These are phyloP conservation scores for Cassiopea xamachana DNA, from an alignment of 30 jellyfish, hydroid and myxozoan species.

Conservation along the genomic window DNA sequence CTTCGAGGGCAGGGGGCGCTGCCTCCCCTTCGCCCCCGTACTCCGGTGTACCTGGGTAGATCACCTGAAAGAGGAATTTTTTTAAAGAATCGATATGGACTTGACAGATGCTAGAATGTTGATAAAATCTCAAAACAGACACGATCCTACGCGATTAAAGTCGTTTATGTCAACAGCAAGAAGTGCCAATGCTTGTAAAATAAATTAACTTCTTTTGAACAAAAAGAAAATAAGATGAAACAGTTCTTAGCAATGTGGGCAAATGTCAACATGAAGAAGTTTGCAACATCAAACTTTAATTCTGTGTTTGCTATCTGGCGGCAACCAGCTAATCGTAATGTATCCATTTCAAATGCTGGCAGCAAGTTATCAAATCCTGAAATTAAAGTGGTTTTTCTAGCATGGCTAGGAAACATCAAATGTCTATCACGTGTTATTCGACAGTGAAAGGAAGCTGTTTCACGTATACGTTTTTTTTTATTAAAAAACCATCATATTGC, in stretches of 20 bases:
- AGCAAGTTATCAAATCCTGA: neutral
- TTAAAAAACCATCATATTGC: too few relatives aligned
- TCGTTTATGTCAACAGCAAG: too few relatives aligned
- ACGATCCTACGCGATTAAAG: too few relatives aligned
- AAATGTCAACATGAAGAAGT: neutral
- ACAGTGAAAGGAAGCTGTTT: too few relatives aligned
- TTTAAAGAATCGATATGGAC: too few relatives aligned
- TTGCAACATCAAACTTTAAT: constrained; percentile 42
- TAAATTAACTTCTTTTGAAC: neutral
- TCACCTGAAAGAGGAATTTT: too few relatives aligned
- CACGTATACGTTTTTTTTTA: too few relatives aligned
- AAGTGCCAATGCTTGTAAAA: neutral
- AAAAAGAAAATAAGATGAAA: neutral
- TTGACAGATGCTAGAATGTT: too few relatives aligned
- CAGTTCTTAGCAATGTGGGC: neutral
- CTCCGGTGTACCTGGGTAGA: too few relatives aligned
- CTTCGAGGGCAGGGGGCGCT: too few relatives aligned
- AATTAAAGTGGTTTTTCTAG: neutral
- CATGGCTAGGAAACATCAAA: neutral
- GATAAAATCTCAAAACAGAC: too few relatives aligned
- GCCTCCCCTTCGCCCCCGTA: too few relatives aligned
- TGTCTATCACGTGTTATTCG: neutral
- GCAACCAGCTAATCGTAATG: constrained; percentile 36
- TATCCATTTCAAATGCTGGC: neutral
- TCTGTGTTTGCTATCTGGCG: constrained; percentile 51